phyloP scores from a whole-genome alignment of 2,888 invertebrate species.

The Andrena fulva region DNA sequence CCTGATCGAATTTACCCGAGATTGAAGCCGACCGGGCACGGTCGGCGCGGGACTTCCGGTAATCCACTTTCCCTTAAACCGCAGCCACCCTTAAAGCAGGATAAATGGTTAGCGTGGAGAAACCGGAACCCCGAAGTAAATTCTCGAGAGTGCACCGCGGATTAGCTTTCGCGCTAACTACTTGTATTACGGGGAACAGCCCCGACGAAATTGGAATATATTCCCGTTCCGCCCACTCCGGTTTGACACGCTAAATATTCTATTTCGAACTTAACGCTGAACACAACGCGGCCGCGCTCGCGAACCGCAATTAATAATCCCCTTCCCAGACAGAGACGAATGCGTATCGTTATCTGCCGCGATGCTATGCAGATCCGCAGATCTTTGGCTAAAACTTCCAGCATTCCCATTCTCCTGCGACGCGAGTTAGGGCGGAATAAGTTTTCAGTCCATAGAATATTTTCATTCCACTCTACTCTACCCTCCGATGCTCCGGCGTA shows the following conservation, averaged over 20 bases:
- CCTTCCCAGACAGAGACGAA: background rate
- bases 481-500: background rate
- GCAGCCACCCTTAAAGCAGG: conserved; percentile 71
- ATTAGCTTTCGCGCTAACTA: conserved; percentile 72
- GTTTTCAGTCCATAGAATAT: background rate
- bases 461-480: background rate
- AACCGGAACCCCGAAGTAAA: conserved; percentile 71
- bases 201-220: conserved; percentile 68
- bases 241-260: conserved; percentile 60
- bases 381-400: background rate
- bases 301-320: conserved; percentile 24
- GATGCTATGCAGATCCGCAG: background rate
- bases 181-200: conserved; percentile 72
- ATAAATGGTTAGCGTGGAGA: conserved; percentile 73
- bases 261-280: conserved; percentile 44
- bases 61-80: conserved; percentile 78
- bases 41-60: conserved; percentile 72
- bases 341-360: background rate
- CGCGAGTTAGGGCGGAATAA: too few relatives aligned
- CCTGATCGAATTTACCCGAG: conserved; percentile 73
- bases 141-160: conserved; percentile 71
- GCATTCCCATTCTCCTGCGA: too few relatives aligned
- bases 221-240: conserved; percentile 40
- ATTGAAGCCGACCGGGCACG: conserved; percentile 70
- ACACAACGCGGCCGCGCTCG: background rate